Evolutionary conservation across 2,888 invertebrate species (phyloP).

Genomic region (Machimus rusticus): DNA sequence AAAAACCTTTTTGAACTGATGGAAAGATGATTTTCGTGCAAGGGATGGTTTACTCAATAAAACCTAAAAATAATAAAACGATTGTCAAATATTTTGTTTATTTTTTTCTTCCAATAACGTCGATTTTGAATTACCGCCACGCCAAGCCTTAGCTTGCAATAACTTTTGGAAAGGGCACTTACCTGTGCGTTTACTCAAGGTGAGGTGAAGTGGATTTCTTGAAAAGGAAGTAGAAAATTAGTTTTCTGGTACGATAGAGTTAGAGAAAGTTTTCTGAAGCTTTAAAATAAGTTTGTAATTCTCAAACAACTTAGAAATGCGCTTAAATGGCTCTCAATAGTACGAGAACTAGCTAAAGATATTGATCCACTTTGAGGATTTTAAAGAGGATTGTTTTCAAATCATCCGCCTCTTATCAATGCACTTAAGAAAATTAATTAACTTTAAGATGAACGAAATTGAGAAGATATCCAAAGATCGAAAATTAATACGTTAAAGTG

Average conservation of each 20-base stretch:
- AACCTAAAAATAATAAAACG: not conserved
- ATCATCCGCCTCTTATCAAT: not conserved
- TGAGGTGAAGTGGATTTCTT: not conserved
- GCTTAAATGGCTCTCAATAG: not conserved
- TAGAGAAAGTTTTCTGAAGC: not conserved
- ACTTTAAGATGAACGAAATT: not conserved
- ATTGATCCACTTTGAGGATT: not conserved
- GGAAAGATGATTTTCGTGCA: not conserved
- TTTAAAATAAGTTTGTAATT: not conserved
- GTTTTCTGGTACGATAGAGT: not conserved
- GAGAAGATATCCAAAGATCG: not conserved
- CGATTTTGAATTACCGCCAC: not conserved
- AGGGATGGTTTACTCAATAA: not conserved
- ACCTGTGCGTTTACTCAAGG: not conserved
- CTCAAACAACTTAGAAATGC: not conserved
- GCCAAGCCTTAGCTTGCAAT: not conserved
- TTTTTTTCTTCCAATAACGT: not conserved
- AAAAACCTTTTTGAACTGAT: not conserved
- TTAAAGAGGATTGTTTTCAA: not conserved
- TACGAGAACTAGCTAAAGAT: not conserved
- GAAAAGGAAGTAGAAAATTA: not conserved
- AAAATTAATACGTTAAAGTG: not conserved
- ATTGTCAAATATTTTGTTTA: not conserved
- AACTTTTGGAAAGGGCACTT: not conserved
- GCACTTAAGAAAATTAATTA: not conserved